Evolutionary conservation across 2,113 vertebrate species (phyloP).

Genomic region (Centrocercus urophasianus): DNA sequence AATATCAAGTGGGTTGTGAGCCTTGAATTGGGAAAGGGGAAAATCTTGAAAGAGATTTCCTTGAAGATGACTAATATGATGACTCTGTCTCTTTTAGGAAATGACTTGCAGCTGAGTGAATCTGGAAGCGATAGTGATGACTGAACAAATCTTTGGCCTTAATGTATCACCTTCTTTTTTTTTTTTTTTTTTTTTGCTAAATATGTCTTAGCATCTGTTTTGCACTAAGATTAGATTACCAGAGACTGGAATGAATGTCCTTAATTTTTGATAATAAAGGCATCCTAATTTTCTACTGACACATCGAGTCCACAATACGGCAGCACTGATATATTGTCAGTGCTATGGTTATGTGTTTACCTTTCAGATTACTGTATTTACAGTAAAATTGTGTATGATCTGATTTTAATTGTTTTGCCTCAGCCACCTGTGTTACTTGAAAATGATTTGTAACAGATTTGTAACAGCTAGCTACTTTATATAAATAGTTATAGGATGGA

Average conservation of each 20-base stretch:
- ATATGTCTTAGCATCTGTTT: constrained; percentile 70
- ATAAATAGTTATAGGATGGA: constrained; percentile 50
- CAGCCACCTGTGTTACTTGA: constrained; percentile 72
- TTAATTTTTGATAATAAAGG: constrained; percentile 70
- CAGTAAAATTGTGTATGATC: constrained; percentile 68
- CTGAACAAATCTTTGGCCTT: constrained; percentile 76
- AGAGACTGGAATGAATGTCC: constrained; percentile 66
- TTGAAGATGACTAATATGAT: constrained; percentile 36
- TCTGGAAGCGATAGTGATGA: constrained; percentile 96
- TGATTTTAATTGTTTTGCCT: constrained; percentile 66
- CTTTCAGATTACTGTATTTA: constrained; percentile 71
- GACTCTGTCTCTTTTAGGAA: constrained; percentile 85
- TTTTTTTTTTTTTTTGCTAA: constrained; percentile 46
- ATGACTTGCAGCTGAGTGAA: constrained; percentile 96
- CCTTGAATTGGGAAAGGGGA: background rate
- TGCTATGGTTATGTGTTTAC: constrained; percentile 63
- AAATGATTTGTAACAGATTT: constrained; percentile 69
- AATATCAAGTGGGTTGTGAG: background rate
- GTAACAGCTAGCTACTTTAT: constrained; percentile 66
- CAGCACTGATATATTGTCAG: constrained; percentile 55
- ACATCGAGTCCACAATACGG: constrained; percentile 34
- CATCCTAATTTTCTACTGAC: constrained; percentile 74
- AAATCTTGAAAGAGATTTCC: background rate
- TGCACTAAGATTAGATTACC: constrained; percentile 73
- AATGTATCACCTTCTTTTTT: constrained; percentile 29